Evolutionary conservation across 1,140 invertebrate species (phyloP).

Genomic region (Monomorium pharaonis): DNA sequence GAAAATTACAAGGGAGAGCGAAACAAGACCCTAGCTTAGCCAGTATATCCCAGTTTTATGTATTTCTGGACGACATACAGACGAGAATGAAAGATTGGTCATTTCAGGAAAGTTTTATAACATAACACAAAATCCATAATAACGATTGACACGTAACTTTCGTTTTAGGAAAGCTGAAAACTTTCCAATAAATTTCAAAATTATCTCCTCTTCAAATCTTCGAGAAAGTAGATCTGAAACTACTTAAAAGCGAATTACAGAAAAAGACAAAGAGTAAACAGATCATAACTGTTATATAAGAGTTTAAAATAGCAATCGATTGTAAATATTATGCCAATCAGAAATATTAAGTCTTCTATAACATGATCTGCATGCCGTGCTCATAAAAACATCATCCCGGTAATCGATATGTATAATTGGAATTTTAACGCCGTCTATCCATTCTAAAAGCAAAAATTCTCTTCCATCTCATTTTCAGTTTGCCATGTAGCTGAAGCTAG

Average conservation of each 20-base stretch:
- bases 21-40: slow-evolving; percentile 37
- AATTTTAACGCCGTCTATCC: neutral
- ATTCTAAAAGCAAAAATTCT: slow-evolving; percentile 17
- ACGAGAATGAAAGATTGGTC: slow-evolving; percentile 24
- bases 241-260: neutral
- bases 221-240: neutral
- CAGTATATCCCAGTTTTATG: slow-evolving; percentile 38
- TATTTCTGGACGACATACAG: slow-evolving; percentile 26
- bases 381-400: neutral
- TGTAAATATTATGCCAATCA: neutral
- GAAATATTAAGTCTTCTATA: slow-evolving; percentile 14
- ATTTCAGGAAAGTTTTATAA: slow-evolving; percentile 11
- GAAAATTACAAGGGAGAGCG: slow-evolving; percentile 53
- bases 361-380: neutral
- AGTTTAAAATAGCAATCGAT: neutral
- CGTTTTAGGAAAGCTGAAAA: neutral
- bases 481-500: no score
- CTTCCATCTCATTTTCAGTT: neutral
- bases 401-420: slow-evolving; percentile 3
- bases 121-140: neutral
- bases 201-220: neutral
- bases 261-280: neutral
- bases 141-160: neutral
- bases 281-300: neutral
- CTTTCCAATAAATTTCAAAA: slow-evolving; percentile 14